Evolutionary conservation across 2,888 invertebrate genomes (phyloP).

Genomic region (Clanis bilineata): DNA sequence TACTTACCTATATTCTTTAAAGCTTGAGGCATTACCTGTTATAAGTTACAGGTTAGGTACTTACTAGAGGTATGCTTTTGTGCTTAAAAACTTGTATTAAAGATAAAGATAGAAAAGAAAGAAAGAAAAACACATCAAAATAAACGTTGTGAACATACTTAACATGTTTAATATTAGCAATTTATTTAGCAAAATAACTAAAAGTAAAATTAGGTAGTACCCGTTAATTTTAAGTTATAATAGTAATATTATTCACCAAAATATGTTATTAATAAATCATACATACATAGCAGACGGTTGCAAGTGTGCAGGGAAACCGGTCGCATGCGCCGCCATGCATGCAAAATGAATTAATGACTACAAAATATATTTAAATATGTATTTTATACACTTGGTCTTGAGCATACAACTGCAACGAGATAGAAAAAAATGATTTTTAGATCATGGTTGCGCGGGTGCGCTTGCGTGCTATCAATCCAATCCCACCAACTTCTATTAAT

Average conservation of each 20-base stretch:
- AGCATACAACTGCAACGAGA: not conserved
- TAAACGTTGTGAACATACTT: too few species aligned
- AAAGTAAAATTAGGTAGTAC: not conserved
- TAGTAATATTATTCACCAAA: not conserved
- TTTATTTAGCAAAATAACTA: too few species aligned
- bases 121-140: too few species aligned
- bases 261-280: not conserved
- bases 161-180: too few species aligned
- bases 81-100: too few species aligned
- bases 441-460: not conserved
- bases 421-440: not conserved
- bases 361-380: constrained; percentile 12
- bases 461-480: too few species aligned
- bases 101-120: too few species aligned
- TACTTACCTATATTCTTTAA: too few species aligned
- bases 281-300: constrained; percentile 1
- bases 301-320: constrained; percentile 9
- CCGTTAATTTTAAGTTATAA: not conserved
- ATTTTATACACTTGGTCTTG: constrained; percentile 17
- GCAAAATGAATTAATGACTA: constrained; percentile 15
- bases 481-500: too few species aligned
- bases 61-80: too few species aligned
- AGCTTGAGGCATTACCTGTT: too few species aligned
- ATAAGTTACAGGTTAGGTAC: too few species aligned
- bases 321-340: constrained; percentile 17